These are phyloP conservation scores for Salvelinus fontinalis DNA, from an alignment of 2,113 vertebrate genomes.

Conservation along the genomic window DNA sequence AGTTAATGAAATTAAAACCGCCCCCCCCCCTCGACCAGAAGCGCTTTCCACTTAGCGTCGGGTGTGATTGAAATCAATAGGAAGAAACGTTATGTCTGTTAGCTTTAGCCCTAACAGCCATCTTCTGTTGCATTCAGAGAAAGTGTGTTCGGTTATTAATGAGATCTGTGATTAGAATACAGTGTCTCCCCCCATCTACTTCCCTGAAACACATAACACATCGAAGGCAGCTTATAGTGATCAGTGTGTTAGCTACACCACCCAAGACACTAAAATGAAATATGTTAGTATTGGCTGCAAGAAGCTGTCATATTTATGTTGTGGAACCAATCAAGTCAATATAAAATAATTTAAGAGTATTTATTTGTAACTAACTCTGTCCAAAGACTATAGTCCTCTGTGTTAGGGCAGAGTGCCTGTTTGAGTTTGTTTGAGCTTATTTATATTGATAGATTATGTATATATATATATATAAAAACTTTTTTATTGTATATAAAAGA, in stretches of 20 bases:
- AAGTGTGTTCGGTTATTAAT: constrained; percentile 1
- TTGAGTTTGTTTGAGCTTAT: no score
- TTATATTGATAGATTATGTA: no score
- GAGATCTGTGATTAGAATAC: background rate
- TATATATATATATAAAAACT: no score
- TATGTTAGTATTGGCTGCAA: background rate
- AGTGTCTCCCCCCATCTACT: background rate
- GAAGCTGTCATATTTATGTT: no score
- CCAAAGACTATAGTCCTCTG: no score
- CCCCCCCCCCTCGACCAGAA: constrained; percentile 13
- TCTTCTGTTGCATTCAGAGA: background rate
- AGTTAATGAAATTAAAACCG: constrained; percentile 52
- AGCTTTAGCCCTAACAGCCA: background rate
- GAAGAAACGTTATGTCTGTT: background rate
- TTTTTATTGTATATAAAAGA: no score
- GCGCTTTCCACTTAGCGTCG: background rate
- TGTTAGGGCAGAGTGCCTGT: no score
- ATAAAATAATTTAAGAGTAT: no score
- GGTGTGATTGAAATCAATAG: constrained; percentile 16
- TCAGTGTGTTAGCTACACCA: background rate
- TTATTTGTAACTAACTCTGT: no score
- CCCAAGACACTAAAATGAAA: background rate
- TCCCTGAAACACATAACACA: background rate
- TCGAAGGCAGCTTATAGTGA: background rate
- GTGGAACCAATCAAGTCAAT: background rate